Base-by-base conservation (phyloP, 2,888 invertebrate genomes). In the Amphipyra berbera region DNA sequence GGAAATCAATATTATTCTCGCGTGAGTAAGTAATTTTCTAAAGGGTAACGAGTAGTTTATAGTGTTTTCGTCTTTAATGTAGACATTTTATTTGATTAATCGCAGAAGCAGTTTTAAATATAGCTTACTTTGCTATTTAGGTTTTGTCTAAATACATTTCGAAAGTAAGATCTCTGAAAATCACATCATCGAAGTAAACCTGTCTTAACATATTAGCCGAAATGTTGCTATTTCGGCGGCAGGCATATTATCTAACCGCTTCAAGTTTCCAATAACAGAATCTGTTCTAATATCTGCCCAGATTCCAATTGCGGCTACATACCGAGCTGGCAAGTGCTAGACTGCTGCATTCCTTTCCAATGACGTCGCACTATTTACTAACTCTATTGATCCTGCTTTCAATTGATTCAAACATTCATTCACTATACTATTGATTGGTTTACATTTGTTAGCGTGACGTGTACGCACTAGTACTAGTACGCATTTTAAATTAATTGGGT, bases 401-500 rank as follows among this genome's bases (percentile, higher is more conserved):
- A 86, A 81, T 84, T 79, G 80, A 80, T 84, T 82, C 60, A 76
- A 76, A 76, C 72, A 72, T 71, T 77, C 79, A 84, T 88, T 85
- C 86, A 81, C 63, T 76, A 61, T 53, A 73, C 79, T 88, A 87
- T 87, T 82, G 87, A 88, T 89, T 67, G 64, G 35, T 63, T 62
- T 73, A 65, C 76, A 56, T 76, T 79, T 62, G 76, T 75, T 74
- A 74, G 79, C 82, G 83, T 88, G 86, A 76, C 82, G 74, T 68
- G 67, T 63, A 54, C 64, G 75, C 73, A 77, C 78, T 81, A 73
- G 82, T 21, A 21, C 21, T 21, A 21, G n/a, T 82, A 86, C 85
- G 82, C 84, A 80, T 79, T 82, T 73, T 68, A 72, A 73, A 83
- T 81, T 88, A 91, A 91, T 90, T 91, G 82, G 92, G 91, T 90